A percentile compares a stretch with the other conserved stretches of the same genome.
These are phyloP conservation scores for Chironomus tepperi DNA, from an alignment of 1,140 invertebrate genomes.

Conservation along the genomic window DNA sequence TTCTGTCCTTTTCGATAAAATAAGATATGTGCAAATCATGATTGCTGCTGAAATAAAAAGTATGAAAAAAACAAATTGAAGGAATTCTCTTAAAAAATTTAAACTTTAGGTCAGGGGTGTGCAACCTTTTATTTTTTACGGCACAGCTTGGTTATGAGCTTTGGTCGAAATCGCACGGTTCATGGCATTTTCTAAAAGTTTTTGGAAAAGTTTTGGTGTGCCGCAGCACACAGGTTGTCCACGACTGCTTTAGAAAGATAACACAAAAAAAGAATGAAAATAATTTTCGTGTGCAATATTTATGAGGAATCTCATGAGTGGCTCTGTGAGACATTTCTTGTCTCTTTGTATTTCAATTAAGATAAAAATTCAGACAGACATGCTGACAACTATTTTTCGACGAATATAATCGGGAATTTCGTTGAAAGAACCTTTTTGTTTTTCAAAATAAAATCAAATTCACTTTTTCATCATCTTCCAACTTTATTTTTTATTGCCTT, in stretches of 20 bases:
- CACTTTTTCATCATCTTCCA: neutral
- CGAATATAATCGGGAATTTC: neutral
- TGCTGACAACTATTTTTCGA: constrained; percentile 16
- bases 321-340: neutral
- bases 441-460: neutral
- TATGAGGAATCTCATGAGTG: constrained; percentile 13
- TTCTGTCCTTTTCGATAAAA: neutral
- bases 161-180: no score
- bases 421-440: neutral
- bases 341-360: constrained; percentile 11
- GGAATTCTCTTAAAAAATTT: neutral
- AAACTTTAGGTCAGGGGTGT: no score
- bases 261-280: no score
- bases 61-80: neutral
- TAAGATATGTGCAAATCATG: neutral
- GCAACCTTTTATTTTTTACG: no score
- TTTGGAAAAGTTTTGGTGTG: no score
- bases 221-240: no score
- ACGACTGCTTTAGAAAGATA: no score
- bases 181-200: no score
- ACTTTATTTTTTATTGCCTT: neutral
- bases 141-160: no score
- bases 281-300: neutral
- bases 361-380: constrained; percentile 20
- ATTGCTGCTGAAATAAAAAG: neutral